phyloP scores from a whole-genome alignment of 1,140 invertebrate genomes.

The Aphelenchoides fujianensis region DNA sequence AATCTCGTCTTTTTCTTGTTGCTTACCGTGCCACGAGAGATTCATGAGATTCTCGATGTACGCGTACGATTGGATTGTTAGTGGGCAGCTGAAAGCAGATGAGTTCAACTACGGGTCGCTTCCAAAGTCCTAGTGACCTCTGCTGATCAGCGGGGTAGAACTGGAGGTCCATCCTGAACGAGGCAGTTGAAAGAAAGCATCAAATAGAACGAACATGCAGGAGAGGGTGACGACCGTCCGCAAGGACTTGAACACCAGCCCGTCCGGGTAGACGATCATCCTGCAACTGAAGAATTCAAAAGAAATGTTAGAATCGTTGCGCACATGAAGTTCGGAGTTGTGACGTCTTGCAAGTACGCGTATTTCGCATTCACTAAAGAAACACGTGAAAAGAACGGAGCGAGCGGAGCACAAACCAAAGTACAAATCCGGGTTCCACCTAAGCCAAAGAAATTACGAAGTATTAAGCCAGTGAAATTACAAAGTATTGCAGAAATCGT shows the following conservation, averaged over 20 bases:
- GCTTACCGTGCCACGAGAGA: conserved; percentile 54
- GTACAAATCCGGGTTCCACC: conserved; percentile 57
- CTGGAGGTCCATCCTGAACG: conserved; percentile 35
- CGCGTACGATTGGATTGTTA: conserved; percentile 48
- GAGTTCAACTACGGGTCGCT: neutral
- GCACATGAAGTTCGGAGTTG: conserved; percentile 53
- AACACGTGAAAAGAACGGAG: too few species aligned
- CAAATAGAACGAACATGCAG: conserved; percentile 61
- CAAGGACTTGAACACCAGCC: conserved; percentile 59
- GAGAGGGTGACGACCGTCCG: conserved; percentile 61
- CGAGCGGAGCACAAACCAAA: too few species aligned
- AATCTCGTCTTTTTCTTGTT: conserved; percentile 31
- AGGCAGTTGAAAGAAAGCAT: too few species aligned
- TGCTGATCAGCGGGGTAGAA: conserved; percentile 45
- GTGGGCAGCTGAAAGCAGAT: conserved; percentile 34
- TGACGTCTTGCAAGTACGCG: conserved; percentile 60
- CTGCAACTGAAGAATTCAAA: conserved; percentile 31
- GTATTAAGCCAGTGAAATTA: conserved; percentile 33
- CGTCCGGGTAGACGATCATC: conserved; percentile 61
- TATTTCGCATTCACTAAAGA: conserved; percentile 62
- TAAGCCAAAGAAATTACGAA: conserved; percentile 19
- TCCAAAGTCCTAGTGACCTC: neutral
- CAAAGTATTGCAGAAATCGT: too few species aligned
- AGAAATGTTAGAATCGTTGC: neutral
- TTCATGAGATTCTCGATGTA: conserved; percentile 61